Conservation (phyloP, 2,888 invertebrate species). For the Mesopsocus fuscifrons region DNA sequence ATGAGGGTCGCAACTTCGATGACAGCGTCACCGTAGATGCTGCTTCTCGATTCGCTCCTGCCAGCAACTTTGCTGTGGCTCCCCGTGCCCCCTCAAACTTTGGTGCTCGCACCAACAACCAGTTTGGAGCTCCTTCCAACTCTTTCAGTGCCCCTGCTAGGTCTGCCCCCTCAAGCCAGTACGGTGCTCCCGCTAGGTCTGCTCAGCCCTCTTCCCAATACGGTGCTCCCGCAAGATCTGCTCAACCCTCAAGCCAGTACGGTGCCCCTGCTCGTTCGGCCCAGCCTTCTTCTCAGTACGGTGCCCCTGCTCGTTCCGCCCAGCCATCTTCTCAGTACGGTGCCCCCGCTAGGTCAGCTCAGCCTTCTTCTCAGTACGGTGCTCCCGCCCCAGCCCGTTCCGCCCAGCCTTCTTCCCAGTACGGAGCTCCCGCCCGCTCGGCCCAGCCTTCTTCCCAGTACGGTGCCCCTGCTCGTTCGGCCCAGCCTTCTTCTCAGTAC, state of each 20-base stretch:
- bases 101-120: neutral
- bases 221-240: neutral
- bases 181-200: neutral
- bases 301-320: slow-evolving; percentile 4
- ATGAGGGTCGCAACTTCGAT: neutral
- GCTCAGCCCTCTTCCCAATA: neutral
- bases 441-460: neutral
- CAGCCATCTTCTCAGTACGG: slow-evolving; percentile 15
- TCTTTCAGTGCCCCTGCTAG: slow-evolving; percentile 10
- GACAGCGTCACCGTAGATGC: slow-evolving; percentile 8
- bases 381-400: neutral
- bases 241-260: slow-evolving; percentile 1
- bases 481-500: slow-evolving; percentile 5
- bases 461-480: slow-evolving; percentile 7
- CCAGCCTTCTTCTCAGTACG: slow-evolving; percentile 1
- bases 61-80: neutral
- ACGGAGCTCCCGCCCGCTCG: slow-evolving; percentile 13
- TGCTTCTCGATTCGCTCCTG: neutral
- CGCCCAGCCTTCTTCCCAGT: slow-evolving; percentile 3
- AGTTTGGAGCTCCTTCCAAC: slow-evolving; percentile 11
- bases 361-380: slow-evolving; percentile 12
- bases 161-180: neutral
- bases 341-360: slow-evolving; percentile 13
- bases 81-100: neutral
- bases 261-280: slow-evolving; percentile 6